Conservation (phyloP, 2,888 invertebrate genomes). For the Neoascia interrupta region DNA sequence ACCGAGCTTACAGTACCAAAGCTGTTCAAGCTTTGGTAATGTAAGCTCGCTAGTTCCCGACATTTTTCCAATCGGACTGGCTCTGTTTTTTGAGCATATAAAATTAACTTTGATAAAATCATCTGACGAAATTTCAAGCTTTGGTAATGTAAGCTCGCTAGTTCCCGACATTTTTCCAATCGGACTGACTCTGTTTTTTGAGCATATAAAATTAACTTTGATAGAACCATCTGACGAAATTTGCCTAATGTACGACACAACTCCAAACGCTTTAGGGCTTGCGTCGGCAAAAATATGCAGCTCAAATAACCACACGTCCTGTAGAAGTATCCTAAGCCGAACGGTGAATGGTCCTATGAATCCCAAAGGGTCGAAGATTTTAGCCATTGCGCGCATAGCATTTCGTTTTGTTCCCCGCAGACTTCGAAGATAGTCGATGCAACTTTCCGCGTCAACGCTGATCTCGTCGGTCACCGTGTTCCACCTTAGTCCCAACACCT, state of each 20-base stretch:
- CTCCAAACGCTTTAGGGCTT: constrained; percentile 16
- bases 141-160: constrained; percentile 5
- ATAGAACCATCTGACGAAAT: background rate
- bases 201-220: constrained; percentile 2
- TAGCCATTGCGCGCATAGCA: constrained; percentile 14
- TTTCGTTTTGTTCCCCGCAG: constrained; percentile 11
- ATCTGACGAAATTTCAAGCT: too few species aligned
- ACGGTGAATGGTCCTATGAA: constrained; percentile 48
- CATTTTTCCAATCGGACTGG: too few species aligned
- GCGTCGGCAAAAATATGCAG: constrained; percentile 20
- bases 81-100: too few species aligned
- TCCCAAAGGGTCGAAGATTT: constrained; percentile 38
- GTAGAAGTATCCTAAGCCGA: constrained; percentile 21
- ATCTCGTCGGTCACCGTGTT: constrained; percentile 17
- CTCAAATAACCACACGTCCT: constrained; percentile 2
- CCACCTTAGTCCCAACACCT: constrained; percentile 52
- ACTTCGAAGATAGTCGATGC: constrained; percentile 12
- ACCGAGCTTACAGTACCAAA: too few species aligned
- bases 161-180: background rate
- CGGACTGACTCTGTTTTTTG: constrained; percentile 10
- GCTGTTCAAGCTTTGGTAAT: too few species aligned
- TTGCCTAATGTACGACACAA: constrained; percentile 5
- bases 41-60: too few species aligned
- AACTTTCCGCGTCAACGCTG: background rate
- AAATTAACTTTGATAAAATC: too few species aligned